These are phyloP conservation scores for Illadopsis cleaveri DNA, from an alignment of 2,113 vertebrate genomes.

Conservation along the genomic window DNA sequence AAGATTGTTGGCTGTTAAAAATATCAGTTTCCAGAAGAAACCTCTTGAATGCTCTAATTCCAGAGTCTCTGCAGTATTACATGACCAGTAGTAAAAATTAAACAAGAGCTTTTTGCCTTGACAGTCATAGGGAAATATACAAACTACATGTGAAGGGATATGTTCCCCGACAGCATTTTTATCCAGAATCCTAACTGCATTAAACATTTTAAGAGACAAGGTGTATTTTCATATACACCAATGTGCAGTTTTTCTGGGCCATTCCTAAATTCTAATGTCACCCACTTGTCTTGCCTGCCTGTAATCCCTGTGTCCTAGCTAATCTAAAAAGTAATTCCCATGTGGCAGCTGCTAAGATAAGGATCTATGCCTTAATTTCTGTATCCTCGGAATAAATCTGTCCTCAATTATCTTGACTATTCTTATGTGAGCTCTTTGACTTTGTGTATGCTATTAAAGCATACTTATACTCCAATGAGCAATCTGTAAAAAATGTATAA, in stretches of 20 bases:
- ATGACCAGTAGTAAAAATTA: not conserved
- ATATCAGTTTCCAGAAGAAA: not conserved
- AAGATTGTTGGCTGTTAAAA: not conserved
- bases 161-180: not conserved
- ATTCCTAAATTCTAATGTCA: not conserved
- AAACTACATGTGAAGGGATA: not conserved
- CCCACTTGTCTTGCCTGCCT: not conserved
- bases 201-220: not conserved
- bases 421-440: slow-evolving; percentile 47
- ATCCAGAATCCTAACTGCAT: not conserved
- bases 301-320: not conserved
- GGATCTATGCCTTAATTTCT: not conserved
- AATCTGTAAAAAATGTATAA: slow-evolving; percentile 46
- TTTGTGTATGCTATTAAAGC: slow-evolving; percentile 38
- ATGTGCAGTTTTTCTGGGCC: not conserved
- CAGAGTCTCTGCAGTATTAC: not conserved
- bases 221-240: not conserved
- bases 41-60: not conserved
- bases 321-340: not conserved
- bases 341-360: not conserved
- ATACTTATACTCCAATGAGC: slow-evolving; percentile 34
- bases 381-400: not conserved
- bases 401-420: slow-evolving; percentile 34
- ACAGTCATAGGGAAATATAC: not conserved
- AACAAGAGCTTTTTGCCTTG: not conserved